phyloP scores from a whole-genome alignment of 2,113 vertebrate genomes.

The Sorex araneus region DNA sequence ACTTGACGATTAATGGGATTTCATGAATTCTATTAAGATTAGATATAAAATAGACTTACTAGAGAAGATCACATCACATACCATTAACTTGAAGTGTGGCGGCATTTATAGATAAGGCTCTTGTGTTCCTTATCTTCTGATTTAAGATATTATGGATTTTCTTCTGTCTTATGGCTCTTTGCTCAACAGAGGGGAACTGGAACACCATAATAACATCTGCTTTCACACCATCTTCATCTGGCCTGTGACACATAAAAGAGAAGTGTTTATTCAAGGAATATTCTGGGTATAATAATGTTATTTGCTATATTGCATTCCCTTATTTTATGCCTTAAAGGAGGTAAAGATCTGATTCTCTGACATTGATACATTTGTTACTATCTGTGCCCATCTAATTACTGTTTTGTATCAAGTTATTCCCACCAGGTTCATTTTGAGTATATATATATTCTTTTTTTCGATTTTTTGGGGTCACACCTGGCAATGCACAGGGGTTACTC shows the following conservation, averaged over 20 bases:
- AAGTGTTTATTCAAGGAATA: background rate
- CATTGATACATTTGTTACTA: background rate
- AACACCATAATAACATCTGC: constrained; percentile 66
- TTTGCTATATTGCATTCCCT: background rate
- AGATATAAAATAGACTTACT: background rate
- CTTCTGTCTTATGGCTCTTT: constrained; percentile 47
- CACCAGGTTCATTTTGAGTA: too few relatives aligned
- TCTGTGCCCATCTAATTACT: background rate
- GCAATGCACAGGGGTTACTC: too few relatives aligned
- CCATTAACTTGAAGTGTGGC: constrained; percentile 71
- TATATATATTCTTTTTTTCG: too few relatives aligned
- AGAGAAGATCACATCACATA: background rate
- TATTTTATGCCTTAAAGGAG: background rate
- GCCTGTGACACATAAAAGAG: constrained; percentile 54
- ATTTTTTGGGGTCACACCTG: too few relatives aligned
- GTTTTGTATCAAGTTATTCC: background rate
- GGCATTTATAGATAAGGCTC: constrained; percentile 60
- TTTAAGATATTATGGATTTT: constrained; percentile 59
- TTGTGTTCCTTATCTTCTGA: constrained; percentile 67
- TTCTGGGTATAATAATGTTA: background rate
- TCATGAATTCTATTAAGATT: constrained; percentile 11
- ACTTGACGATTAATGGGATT: background rate
- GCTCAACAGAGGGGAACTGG: constrained; percentile 63
- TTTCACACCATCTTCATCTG: constrained; percentile 63
- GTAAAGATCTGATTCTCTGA: background rate